Evolutionary conservation across 2,888 invertebrate genomes (phyloP).

Genomic region (Ophion obscuratus): DNA sequence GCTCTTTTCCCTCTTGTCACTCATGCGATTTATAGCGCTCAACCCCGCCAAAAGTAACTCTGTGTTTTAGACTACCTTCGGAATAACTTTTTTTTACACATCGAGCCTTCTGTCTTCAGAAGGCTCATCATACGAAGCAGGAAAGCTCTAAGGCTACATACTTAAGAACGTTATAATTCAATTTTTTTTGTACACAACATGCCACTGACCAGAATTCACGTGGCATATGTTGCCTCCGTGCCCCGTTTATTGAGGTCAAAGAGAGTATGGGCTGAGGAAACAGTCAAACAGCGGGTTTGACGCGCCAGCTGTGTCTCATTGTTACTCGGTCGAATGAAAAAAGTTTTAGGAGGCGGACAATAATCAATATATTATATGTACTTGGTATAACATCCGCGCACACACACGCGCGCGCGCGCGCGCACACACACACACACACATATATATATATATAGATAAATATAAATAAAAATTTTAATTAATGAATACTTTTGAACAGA

Average conservation of each 20-base stretch:
- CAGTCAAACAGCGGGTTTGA: not conserved
- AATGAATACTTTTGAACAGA: slow-evolving; percentile 78
- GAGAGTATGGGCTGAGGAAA: not conserved
- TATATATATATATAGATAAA: not conserved
- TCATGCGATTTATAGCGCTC: too few relatives aligned
- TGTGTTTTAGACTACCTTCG: too few relatives aligned
- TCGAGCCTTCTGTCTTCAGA: not conserved
- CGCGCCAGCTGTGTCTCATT: not conserved
- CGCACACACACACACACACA: not conserved
- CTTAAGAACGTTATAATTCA: not conserved
- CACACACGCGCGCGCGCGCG: too few relatives aligned
- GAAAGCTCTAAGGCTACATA: not conserved
- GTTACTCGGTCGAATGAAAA: not conserved
- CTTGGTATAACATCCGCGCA: not conserved
- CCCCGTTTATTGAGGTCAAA: not conserved
- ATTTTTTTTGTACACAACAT: not conserved
- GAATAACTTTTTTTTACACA: not conserved
- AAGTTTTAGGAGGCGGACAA: not conserved
- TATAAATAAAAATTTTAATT: not conserved
- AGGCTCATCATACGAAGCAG: not conserved
- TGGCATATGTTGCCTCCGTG: not conserved
- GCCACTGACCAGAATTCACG: not conserved
- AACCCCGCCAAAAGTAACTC: too few relatives aligned
- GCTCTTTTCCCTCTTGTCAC: too few relatives aligned
- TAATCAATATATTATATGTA: not conserved